These are phyloP conservation scores for Patella vulgata DNA, from an alignment of 1,140 invertebrate genomes.

Conservation along the genomic window DNA sequence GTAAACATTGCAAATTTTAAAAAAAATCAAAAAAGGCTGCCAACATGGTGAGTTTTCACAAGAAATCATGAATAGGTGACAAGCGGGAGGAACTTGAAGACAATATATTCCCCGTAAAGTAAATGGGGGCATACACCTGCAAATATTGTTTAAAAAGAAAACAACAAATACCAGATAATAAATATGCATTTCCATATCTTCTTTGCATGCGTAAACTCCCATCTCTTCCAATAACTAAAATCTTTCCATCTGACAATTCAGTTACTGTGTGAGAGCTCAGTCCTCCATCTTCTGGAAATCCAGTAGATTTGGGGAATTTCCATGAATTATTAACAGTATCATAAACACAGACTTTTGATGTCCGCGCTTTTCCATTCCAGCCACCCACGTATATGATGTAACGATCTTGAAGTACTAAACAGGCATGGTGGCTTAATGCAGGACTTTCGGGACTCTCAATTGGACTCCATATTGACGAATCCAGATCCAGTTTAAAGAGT, in stretches of 20 bases:
- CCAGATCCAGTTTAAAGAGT: slow-evolving; percentile 46
- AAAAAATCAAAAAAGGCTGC: no score
- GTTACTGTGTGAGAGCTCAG: slow-evolving; percentile 62
- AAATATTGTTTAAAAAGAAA: no score
- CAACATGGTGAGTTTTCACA: no score
- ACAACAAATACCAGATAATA: slow-evolving; percentile 45
- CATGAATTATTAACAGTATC: slow-evolving; percentile 54
- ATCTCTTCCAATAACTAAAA: slow-evolving; percentile 62
- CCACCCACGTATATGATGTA: slow-evolving; percentile 64
- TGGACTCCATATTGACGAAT: slow-evolving; percentile 41
- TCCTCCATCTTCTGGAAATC: slow-evolving; percentile 61
- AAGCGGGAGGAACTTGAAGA: no score
- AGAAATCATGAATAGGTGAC: no score
- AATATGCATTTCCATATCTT: slow-evolving; percentile 55
- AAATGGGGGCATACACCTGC: no score
- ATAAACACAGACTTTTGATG: slow-evolving; percentile 39
- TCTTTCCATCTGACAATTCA: slow-evolving; percentile 43
- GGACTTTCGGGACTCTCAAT: slow-evolving; percentile 45
- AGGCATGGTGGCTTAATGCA: slow-evolving; percentile 59
- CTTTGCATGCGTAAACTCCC: slow-evolving; percentile 59
- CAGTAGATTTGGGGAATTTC: slow-evolving; percentile 36
- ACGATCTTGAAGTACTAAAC: slow-evolving; percentile 48
- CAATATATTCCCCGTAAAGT: no score
- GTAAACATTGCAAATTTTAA: no score
- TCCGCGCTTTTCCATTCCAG: slow-evolving; percentile 60